Base-by-base conservation (phyloP, 2,113 vertebrate species). In the Phasianus colchicus region DNA sequence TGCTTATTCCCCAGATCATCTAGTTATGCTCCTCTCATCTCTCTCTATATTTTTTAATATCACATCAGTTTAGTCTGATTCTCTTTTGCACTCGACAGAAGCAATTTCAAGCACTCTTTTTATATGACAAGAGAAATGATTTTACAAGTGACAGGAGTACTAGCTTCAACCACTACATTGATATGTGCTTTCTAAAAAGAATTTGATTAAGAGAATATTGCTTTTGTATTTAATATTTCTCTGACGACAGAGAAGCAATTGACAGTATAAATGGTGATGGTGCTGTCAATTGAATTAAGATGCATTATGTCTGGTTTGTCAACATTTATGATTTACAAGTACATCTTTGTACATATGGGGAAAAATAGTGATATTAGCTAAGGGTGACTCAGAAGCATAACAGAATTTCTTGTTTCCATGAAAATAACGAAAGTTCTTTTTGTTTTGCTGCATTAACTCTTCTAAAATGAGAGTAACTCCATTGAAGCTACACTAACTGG, bases 211-310 rank as follows among this genome's bases (percentile, higher is more conserved):
- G 60, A 12, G 25, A 91, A 67, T 92, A 88, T 80, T 89, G 38
- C 71, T 93, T 95, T 77, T 85, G 11, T 74, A 60, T 89, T 94
- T 76, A 85, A 86, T 91, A 83, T 77, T 91, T 96, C 91, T 17
- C 32, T 91, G 87, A 67, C 74, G 91, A 76, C 50, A 86, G 60
- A 88, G 64, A 89, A 88, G 17, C 75, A 88, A 88, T 45, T 71
- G 78, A 60, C 69, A 55, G 55, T 55, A 80, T 30, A 87, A 93
- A 85, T 70, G 20, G 42, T 34, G 20, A 91, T 87, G 64, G 8
- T 11, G 10, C 50, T 70, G 42, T 89, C 89, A 92, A 77, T 47
- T 63, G 73, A 90, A 85, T 93, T 89, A 91, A 88, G 55, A 86
- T 88, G 27, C 29, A 71, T 80, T 83, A 42, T 64, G 34, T 12